Evolutionary conservation across 2,113 vertebrate genomes (phyloP).

Genomic region (Phrynosoma blainvillii): DNA sequence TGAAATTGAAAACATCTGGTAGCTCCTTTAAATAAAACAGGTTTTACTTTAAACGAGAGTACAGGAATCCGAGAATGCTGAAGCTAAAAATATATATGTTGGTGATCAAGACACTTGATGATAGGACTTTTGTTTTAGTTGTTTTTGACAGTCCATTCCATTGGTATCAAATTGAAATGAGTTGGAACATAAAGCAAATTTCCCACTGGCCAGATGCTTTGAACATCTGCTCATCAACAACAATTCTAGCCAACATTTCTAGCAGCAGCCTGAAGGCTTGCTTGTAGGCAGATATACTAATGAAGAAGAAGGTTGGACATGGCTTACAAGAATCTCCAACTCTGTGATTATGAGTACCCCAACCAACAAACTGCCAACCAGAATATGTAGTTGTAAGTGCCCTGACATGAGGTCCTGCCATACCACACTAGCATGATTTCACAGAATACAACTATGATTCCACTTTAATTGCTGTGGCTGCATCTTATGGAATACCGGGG

Average conservation of each 20-base stretch:
- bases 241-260: background rate
- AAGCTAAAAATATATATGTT: conserved; percentile 32
- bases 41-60: background rate
- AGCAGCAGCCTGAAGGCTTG: background rate
- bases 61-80: conserved; percentile 20
- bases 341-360: too few relatives aligned
- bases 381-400: background rate
- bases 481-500: too few relatives aligned
- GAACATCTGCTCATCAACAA: conserved; percentile 5
- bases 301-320: background rate
- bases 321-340: background rate
- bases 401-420: background rate
- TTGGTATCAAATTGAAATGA: background rate
- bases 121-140: background rate
- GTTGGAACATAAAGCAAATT: background rate
- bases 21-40: conserved; percentile 39
- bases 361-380: background rate
- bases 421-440: too few relatives aligned
- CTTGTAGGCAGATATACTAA: background rate
- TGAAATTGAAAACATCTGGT: conserved; percentile 50
- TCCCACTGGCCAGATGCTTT: background rate
- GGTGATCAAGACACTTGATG: background rate
- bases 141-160: background rate
- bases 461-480: too few relatives aligned
- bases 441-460: too few relatives aligned